Evolutionary conservation across 1,140 invertebrate species (phyloP).

Genomic region (Neodiprion lecontei): DNA sequence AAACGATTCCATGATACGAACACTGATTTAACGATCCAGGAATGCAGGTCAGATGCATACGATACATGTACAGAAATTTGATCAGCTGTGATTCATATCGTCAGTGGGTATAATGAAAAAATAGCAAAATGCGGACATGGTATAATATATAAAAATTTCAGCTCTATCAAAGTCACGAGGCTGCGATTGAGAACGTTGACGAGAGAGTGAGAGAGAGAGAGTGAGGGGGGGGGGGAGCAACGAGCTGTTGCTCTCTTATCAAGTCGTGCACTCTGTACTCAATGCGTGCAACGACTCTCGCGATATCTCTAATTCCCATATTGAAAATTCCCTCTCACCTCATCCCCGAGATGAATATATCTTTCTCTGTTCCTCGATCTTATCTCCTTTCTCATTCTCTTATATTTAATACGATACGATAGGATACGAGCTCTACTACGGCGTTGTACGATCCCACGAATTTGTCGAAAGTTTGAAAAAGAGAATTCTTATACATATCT

Average conservation of each 20-base stretch:
- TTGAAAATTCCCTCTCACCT: background rate
- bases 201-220: too few relatives aligned
- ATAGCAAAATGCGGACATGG: too few relatives aligned
- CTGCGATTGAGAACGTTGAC: too few relatives aligned
- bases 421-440: background rate
- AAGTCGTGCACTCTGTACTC: slow-evolving; percentile 1
- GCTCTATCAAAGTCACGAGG: too few relatives aligned
- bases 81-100: too few relatives aligned
- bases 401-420: background rate
- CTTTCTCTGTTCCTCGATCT: background rate
- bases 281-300: background rate
- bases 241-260: background rate
- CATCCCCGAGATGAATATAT: background rate
- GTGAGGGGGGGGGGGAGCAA: too few relatives aligned
- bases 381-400: background rate
- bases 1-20: too few relatives aligned
- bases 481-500: background rate
- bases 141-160: too few relatives aligned
- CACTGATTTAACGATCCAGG: too few relatives aligned
- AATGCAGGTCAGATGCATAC: too few relatives aligned
- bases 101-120: too few relatives aligned
- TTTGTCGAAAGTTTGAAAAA: background rate
- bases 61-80: too few relatives aligned
- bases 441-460: background rate
- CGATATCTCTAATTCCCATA: background rate